A percentile compares a stretch with the other conserved stretches of the same genome.
These are phyloP conservation scores for Platichthys stellatus DNA, from an alignment of 2,113 vertebrate species.

Conservation along the genomic window DNA sequence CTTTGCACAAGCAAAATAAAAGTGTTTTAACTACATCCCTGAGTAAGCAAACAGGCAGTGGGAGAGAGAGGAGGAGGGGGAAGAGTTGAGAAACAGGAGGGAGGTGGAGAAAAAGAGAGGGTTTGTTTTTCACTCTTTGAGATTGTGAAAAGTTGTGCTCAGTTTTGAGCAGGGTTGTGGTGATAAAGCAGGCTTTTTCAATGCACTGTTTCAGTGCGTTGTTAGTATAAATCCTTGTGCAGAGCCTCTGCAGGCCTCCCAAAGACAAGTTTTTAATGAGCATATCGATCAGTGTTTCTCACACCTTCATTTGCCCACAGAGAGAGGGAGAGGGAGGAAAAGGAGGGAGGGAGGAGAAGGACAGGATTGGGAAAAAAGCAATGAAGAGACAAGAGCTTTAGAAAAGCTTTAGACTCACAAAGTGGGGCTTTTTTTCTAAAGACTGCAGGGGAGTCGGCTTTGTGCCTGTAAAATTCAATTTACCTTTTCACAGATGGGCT, in stretches of 20 bases:
- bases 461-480: constrained; percentile 81
- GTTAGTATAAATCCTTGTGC: constrained; percentile 51
- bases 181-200: constrained; percentile 21
- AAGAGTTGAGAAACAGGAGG: constrained; percentile 27
- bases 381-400: constrained; percentile 72
- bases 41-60: constrained; percentile 29
- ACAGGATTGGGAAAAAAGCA: constrained; percentile 17
- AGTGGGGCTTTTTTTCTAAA: constrained; percentile 66
- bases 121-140: constrained; percentile 22
- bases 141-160: constrained; percentile 5
- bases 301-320: constrained; percentile 67
- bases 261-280: constrained; percentile 75
- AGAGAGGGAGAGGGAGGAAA: not conserved
- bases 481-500: constrained; percentile 77
- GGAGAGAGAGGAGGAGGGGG: constrained; percentile 30
- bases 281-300: constrained; percentile 74
- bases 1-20: constrained; percentile 61
- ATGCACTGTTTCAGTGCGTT: not conserved
- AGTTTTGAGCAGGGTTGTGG: constrained; percentile 25
- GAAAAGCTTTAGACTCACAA: constrained; percentile 77
- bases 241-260: constrained; percentile 51
- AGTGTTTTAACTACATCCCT: constrained; percentile 52
- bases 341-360: constrained; percentile 27
- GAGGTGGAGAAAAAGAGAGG: constrained; percentile 6
- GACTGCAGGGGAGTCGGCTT: constrained; percentile 76